A percentile compares a stretch with the other conserved stretches of the same genome.
Conservation (phyloP, 2,888 invertebrate species). For the Rosalia funebris region DNA sequence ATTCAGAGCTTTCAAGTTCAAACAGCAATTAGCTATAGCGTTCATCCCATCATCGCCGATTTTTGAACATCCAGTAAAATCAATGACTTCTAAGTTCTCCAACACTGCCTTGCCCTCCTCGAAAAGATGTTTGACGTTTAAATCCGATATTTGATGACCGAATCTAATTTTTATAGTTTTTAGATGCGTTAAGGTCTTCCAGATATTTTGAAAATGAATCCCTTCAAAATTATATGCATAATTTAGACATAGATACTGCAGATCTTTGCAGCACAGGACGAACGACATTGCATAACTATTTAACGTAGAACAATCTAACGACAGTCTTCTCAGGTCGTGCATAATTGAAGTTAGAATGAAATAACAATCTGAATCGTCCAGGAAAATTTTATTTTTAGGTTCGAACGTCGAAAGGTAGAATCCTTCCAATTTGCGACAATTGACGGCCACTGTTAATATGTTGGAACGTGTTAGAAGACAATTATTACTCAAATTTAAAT, state of each 20-base stretch:
- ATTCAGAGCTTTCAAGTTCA: constrained; percentile 27
- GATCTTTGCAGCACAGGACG: constrained; percentile 31
- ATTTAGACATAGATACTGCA: constrained; percentile 36
- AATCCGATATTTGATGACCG: constrained; percentile 33
- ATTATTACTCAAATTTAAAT: constrained; percentile 35
- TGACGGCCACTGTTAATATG: constrained; percentile 31
- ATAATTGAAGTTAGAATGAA: constrained; percentile 30
- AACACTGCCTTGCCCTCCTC: constrained; percentile 25
- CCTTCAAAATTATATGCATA: constrained; percentile 38
- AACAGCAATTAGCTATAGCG: constrained; percentile 33
- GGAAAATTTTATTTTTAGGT: constrained; percentile 26
- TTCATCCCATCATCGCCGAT: constrained; percentile 27
- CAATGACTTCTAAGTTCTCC: constrained; percentile 29
- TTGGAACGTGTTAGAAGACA: constrained; percentile 23
- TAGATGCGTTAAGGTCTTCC: constrained; percentile 32
- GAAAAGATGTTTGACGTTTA: constrained; percentile 29
- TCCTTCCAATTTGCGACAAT: constrained; percentile 31
- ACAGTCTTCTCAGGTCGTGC: constrained; percentile 28
- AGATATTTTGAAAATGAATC: constrained; percentile 30
- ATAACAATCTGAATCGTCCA: constrained; percentile 32
- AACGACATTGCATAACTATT: constrained; percentile 31
- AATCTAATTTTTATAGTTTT: constrained; percentile 32
- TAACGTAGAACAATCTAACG: constrained; percentile 37
- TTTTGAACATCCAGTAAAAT: constrained; percentile 38
- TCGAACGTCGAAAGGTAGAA: constrained; percentile 37